Evolutionary conservation across 2,113 vertebrate genomes (phyloP), one percentile per base, ranked within the genome.

Genomic region (Lepus americanus): DNA sequence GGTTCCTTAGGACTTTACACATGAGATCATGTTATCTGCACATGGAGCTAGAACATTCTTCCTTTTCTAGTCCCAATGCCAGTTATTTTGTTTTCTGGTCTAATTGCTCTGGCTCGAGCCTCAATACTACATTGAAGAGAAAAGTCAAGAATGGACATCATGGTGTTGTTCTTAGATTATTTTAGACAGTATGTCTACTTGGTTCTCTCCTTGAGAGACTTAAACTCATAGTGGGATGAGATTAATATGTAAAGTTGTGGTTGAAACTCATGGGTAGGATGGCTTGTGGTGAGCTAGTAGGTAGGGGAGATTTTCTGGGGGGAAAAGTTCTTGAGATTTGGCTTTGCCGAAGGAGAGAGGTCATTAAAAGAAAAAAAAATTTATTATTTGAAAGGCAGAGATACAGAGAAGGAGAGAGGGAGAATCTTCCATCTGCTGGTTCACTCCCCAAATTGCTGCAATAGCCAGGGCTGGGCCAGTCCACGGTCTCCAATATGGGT

Each of bases 1-100:
- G 14, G 51, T 89, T 77, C 59, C 51, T 88, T 95, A 87, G n/a
- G 25, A 77, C 76, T 64, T 92, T 64, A 51, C 78, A n/a, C 23
- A 44, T 9, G 31, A 0, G 20, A 88, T 92, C 16, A 13, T 74
- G 29, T 82, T 29, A 53, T 88, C 51, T 83, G 11, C n/a, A 76
- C 55, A 83, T 51, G 82, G 49, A 94, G 59, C 36, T 39, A 70
- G 69, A 81, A 23, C 12, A 44, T 44, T 44, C 44, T 44, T 51
- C 25, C 25, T 51, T 70, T 70, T 70, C 33, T 78, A 70, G 39
- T 17, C 39, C 5, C 6, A 19, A 1, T 49, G 14, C 61, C 17
- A 76, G 31, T 72, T 63, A 78, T 78, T 73, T 70, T 29, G 29
- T 39, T 36, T 90, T 23, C 61, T 81, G 82, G 9, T 33, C 69